A percentile compares a stretch with the other conserved stretches of the same genome.
Evolutionary conservation across 1,140 invertebrate genomes (phyloP).

Genomic region (Steinernema khuongi): DNA sequence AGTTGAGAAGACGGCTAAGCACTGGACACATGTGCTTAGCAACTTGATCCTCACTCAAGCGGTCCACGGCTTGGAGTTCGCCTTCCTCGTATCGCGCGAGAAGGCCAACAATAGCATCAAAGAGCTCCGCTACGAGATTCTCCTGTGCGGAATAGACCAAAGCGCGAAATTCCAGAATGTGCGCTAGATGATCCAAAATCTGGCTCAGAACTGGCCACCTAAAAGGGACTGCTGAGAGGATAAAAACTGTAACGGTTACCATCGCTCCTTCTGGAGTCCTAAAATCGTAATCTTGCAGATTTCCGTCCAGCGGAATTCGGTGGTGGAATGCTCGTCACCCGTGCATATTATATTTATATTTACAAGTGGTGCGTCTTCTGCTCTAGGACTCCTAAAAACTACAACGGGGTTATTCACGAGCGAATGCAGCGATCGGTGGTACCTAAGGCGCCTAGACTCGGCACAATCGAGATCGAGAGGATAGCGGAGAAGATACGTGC

Average conservation of each 20-base stretch:
- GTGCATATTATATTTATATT: constrained; percentile 15
- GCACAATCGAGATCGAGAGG: constrained; percentile 21
- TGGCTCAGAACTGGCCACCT: background rate
- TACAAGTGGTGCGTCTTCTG: constrained; percentile 12
- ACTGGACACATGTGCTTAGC: background rate
- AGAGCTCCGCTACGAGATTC: background rate
- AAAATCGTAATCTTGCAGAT: constrained; percentile 11
- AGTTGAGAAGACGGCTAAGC: background rate
- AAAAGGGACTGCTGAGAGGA: background rate
- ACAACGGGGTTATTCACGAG: background rate
- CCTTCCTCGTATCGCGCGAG: background rate
- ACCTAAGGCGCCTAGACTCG: background rate
- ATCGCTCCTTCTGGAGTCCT: background rate
- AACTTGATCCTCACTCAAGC: background rate
- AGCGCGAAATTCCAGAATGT: background rate
- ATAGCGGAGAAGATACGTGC: constrained; percentile 8
- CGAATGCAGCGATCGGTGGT: background rate
- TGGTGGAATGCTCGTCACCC: background rate
- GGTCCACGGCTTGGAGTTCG: background rate
- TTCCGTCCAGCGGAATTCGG: constrained; percentile 18
- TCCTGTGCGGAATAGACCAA: background rate
- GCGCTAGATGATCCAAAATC: background rate
- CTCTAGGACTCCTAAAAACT: constrained; percentile 11
- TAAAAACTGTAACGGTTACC: background rate
- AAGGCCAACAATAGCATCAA: background rate